Percentiles rank a stretch among this genome's conserved stretches.
phyloP scores from a whole-genome alignment of 2,113 vertebrate genomes.

The Callochromis pleurospilus region DNA sequence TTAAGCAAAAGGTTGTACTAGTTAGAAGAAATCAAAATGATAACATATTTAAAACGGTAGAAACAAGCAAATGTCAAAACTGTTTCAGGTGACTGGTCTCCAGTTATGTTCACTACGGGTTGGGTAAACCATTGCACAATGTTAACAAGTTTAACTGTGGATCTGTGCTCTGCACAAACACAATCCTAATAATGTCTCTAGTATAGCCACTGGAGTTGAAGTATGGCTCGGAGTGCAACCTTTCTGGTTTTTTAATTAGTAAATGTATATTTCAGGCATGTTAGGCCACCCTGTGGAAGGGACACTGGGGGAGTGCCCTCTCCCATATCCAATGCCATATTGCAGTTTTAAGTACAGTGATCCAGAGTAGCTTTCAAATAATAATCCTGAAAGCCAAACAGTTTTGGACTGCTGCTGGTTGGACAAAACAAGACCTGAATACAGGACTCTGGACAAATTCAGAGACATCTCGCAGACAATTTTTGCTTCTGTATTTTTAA shows the following conservation, averaged over 20 bases:
- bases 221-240: background rate
- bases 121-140: background rate
- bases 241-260: background rate
- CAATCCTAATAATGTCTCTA: background rate
- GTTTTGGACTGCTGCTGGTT: background rate
- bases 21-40: background rate
- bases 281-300: background rate
- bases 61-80: background rate
- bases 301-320: background rate
- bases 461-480: background rate
- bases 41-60: background rate
- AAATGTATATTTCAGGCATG: background rate
- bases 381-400: background rate
- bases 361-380: background rate
- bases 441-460: background rate
- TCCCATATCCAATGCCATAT: background rate
- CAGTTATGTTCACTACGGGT: background rate
- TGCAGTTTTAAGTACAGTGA: background rate
- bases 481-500: background rate
- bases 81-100: background rate
- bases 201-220: background rate
- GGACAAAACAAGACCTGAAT: fast-evolving
- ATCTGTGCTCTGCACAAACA: background rate
- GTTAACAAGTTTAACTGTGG: background rate
- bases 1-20: fast-evolving